Conservation (phyloP, 2,888 invertebrate genomes). For the Hirudinaria manillensis region DNA sequence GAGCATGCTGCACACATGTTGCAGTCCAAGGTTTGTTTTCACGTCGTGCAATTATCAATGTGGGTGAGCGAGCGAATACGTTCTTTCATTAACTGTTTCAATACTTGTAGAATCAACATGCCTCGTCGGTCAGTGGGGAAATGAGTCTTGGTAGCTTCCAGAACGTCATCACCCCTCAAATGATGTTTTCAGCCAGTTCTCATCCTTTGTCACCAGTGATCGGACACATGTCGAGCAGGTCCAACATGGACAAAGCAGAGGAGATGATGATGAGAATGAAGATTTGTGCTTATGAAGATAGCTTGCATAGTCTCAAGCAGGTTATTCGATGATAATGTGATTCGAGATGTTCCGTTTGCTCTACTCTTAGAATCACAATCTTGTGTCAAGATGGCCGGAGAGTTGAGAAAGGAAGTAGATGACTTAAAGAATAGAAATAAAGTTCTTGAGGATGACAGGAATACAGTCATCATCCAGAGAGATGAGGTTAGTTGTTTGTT, state of each 20-base stretch:
- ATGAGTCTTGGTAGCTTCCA: constrained; percentile 4
- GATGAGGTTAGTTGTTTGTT: constrained; percentile 16
- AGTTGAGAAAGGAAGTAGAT: background rate
- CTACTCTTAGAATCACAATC: background rate
- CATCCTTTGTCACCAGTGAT: background rate
- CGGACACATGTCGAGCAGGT: too few relatives aligned
- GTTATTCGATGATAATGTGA: too few relatives aligned
- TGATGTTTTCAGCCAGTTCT: constrained; percentile 22
- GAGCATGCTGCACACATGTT: constrained; percentile 28
- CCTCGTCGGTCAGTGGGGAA: background rate
- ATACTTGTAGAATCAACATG: background rate
- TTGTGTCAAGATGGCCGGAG: background rate
- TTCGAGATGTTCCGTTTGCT: background rate
- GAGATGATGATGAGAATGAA: background rate
- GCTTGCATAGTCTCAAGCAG: too few relatives aligned
- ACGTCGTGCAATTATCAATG: background rate
- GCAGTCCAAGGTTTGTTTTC: constrained; percentile 13
- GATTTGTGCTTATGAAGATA: too few relatives aligned
- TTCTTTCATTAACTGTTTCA: background rate
- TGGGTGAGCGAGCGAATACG: background rate
- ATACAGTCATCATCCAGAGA: background rate
- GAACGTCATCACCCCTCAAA: constrained; percentile 17
- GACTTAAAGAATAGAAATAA: constrained; percentile 17
- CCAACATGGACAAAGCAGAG: background rate
- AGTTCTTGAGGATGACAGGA: constrained; percentile 8